Evolutionary conservation across 2,113 vertebrate genomes (phyloP).

Genomic region (Megaceryle maxima): DNA sequence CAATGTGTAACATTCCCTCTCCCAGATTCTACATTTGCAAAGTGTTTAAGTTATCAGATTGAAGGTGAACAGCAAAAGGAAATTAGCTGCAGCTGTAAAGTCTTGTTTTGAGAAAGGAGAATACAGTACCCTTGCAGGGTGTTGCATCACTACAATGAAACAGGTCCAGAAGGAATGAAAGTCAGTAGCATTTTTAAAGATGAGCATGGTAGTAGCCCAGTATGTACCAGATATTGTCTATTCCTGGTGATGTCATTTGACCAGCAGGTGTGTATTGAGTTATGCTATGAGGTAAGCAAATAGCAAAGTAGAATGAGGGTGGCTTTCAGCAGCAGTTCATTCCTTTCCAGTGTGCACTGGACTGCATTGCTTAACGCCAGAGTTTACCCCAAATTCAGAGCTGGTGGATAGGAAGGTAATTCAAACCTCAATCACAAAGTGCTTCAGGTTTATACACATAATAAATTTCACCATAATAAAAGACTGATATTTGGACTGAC

Average conservation of each 20-base stretch:
- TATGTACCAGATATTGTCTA: not conserved
- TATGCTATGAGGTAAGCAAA: not conserved
- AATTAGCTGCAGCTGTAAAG: not conserved
- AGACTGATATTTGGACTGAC: not conserved
- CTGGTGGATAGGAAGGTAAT: not conserved
- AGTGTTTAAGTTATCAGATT: not conserved
- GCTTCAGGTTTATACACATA: not conserved
- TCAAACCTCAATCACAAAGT: not conserved
- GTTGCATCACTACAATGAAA: not conserved
- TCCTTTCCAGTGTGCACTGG: not conserved
- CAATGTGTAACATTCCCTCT: not conserved
- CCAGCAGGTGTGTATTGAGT: not conserved
- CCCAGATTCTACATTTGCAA: not conserved
- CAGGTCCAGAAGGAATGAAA: not conserved
- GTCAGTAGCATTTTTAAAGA: not conserved
- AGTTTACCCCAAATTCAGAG: not conserved
- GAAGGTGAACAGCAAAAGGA: not conserved
- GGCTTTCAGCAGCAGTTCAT: not conserved
- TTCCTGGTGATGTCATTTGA: not conserved
- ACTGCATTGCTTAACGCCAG: not conserved
- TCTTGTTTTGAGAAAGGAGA: not conserved
- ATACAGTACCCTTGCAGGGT: not conserved
- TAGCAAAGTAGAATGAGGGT: not conserved
- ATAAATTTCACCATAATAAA: not conserved
- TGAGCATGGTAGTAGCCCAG: rapidly evolving